Conservation (phyloP, 2,113 vertebrate genomes). For the Centropus bengalensis region DNA sequence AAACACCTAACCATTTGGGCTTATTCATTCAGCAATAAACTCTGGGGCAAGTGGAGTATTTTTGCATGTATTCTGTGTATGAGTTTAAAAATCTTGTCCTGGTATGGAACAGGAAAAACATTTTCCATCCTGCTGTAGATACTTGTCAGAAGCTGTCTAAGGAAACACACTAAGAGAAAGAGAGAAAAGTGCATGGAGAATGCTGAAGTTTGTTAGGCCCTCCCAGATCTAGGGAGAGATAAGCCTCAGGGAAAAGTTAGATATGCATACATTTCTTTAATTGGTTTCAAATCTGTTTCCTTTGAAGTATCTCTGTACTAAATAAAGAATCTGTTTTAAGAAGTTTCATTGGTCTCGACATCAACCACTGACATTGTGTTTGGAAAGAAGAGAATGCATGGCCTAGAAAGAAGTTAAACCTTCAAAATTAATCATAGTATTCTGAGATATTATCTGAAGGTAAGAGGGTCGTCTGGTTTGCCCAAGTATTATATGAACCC, state of each 20-base stretch:
- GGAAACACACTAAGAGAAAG: neutral
- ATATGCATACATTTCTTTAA: slow-evolving; percentile 42
- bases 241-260: slow-evolving; percentile 15
- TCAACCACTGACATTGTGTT: neutral
- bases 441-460: neutral
- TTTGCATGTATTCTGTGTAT: neutral
- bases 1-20: neutral
- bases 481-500: neutral
- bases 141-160: neutral
- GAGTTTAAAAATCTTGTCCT: neutral
- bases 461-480: neutral
- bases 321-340: slow-evolving; percentile 10
- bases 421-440: neutral
- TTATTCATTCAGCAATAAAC: neutral
- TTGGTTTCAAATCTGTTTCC: slow-evolving; percentile 32
- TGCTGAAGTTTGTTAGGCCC: neutral
- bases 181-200: neutral
- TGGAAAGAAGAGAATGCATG: neutral
- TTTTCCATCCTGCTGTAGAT: neutral
- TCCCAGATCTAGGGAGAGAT: slow-evolving; percentile 23
- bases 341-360: neutral
- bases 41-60: neutral
- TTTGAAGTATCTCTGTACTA: slow-evolving; percentile 25
- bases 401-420: neutral
- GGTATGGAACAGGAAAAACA: neutral